These are phyloP conservation scores for Channa maculata DNA, from an alignment of 2,113 vertebrate genomes.

Conservation along the genomic window DNA sequence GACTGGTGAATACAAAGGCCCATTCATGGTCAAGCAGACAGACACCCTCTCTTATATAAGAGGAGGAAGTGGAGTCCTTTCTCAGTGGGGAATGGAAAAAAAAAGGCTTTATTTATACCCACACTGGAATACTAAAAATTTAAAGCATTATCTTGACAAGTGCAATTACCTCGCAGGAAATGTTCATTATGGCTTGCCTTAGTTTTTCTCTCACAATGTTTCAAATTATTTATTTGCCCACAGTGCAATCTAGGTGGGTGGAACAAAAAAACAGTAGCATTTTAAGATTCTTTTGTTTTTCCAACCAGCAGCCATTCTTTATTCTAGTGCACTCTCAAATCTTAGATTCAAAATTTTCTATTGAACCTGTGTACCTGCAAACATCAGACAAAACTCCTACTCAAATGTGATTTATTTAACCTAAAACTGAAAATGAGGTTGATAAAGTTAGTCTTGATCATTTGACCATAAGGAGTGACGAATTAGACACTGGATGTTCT, in stretches of 20 bases:
- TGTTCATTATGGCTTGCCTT: constrained; percentile 1
- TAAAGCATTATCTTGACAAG: constrained; percentile 35
- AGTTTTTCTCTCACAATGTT: not conserved
- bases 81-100: constrained; percentile 43
- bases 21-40: constrained; percentile 65
- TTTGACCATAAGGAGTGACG: too few relatives aligned
- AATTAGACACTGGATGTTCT: too few relatives aligned
- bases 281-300: not conserved
- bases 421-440: too few relatives aligned
- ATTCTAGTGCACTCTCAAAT: not conserved
- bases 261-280: not conserved
- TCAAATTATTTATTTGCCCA: constrained; percentile 5
- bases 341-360: too few relatives aligned
- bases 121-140: constrained; percentile 42
- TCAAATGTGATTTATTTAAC: too few relatives aligned
- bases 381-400: too few relatives aligned
- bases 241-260: too few relatives aligned
- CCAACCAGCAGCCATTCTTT: not conserved
- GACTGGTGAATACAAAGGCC: constrained; percentile 59
- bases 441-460: too few relatives aligned
- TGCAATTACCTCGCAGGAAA: constrained; percentile 1
- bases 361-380: too few relatives aligned
- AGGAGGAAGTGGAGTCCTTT: constrained; percentile 46
- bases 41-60: constrained; percentile 48
- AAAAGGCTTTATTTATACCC: constrained; percentile 51